These are phyloP conservation scores for crab-eating macaque (Macaca fascicularis) DNA, from an alignment of 2,113 vertebrate genomes.

Conservation along the genomic window T2T-MFA8v1.1 NC_088381.1:149874001-149874500, in stretches of 20 bases:
- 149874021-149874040: slow-evolving; percentile 16
- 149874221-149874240: not conserved
- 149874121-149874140: not conserved
- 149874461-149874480: no score
- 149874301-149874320: no score
- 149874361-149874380: no score
- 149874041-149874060: not conserved
- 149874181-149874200: not conserved
- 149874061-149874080: slow-evolving; percentile 22
- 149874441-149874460: no score
- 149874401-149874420: no score
- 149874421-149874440: no score
- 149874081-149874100: not conserved
- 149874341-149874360: no score
- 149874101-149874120: slow-evolving; percentile 23
- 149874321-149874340: no score
- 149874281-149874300: no score
- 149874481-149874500: no score
- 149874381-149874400: no score
- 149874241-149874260: not conserved
- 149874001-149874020: not conserved
- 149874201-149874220: not conserved
- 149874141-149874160: not conserved
- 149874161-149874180: not conserved
- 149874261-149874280: no score